These are phyloP conservation scores for Hippoglossus hippoglossus DNA, from an alignment of 2,797 vertebrate genomes.

Conservation along the genomic window DNA sequence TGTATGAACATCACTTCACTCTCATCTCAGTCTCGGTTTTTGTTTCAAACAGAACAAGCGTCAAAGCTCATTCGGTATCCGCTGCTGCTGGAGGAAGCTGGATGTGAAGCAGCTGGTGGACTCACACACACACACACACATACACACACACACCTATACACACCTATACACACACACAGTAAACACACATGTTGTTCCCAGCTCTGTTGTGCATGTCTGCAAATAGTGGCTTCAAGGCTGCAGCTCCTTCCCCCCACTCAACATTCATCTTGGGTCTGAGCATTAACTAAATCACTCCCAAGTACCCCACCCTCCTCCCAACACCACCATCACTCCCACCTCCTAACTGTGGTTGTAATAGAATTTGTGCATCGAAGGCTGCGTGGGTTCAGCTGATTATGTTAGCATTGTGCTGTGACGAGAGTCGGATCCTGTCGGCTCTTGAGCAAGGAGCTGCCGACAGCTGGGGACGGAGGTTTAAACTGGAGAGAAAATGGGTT, in stretches of 20 bases:
- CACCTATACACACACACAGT: background rate
- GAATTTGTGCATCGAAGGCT: slow-evolving; percentile 81
- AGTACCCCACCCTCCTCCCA: slow-evolving; percentile 40
- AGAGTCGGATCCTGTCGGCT: slow-evolving; percentile 68
- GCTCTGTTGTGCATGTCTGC: slow-evolving; percentile 24
- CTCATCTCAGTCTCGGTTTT: slow-evolving; percentile 24
- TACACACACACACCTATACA: background rate
- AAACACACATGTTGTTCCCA: slow-evolving; percentile 1
- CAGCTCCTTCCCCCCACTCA: slow-evolving; percentile 38
- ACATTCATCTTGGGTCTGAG: slow-evolving; percentile 34
- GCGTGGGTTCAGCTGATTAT: slow-evolving; percentile 74
- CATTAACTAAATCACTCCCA: slow-evolving; percentile 77
- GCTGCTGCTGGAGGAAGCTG: slow-evolving; percentile 24
- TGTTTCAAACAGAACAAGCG: background rate
- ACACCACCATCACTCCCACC: slow-evolving; percentile 10
- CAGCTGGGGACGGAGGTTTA: slow-evolving; percentile 18
- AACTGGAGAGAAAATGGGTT: background rate
- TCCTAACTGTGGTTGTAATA: slow-evolving; percentile 66
- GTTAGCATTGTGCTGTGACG: slow-evolving; percentile 68
- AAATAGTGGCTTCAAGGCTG: slow-evolving; percentile 47
- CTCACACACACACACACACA: slow-evolving; percentile 3
- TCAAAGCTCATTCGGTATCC: too few relatives aligned
- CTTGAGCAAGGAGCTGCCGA: slow-evolving; percentile 57
- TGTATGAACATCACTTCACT: slow-evolving; percentile 35
- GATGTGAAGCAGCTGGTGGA: slow-evolving; percentile 31